These are phyloP conservation scores for Himalopsyche tibetana DNA, from an alignment of 2,888 invertebrate species.

Conservation along the genomic window DNA sequence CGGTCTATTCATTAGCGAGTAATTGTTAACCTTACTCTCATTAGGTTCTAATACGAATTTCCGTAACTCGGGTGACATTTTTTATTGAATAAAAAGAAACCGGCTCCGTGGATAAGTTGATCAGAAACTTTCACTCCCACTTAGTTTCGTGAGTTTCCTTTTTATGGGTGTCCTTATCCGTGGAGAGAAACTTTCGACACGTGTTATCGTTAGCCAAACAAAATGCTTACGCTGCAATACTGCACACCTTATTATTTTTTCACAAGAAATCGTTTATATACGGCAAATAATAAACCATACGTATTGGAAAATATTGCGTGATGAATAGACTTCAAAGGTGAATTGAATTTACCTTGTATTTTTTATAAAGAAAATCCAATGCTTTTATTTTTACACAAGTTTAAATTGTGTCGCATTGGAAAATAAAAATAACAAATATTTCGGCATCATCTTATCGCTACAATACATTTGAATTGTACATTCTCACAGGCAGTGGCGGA, in stretches of 20 bases:
- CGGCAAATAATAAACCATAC: too few relatives aligned
- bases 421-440: too few relatives aligned
- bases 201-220: slow-evolving; percentile 13
- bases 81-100: slow-evolving; percentile 23
- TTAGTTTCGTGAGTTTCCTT: slow-evolving; percentile 7
- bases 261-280: too few relatives aligned
- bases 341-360: too few relatives aligned
- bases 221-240: background rate
- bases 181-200: background rate
- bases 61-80: background rate
- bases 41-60: background rate
- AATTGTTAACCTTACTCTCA: background rate
- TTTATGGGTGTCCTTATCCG: slow-evolving; percentile 22
- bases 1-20: background rate
- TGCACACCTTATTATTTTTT: background rate
- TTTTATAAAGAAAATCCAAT: too few relatives aligned
- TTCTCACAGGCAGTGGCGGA: too few relatives aligned
- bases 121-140: slow-evolving; percentile 1
- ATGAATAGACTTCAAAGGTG: too few relatives aligned
- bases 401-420: too few relatives aligned
- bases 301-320: too few relatives aligned
- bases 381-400: too few relatives aligned
- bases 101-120: background rate
- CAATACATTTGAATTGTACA: too few relatives aligned
- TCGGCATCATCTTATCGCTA: too few relatives aligned